Conservation (phyloP, 2,888 invertebrate species). For the Crematogaster levior region DNA sequence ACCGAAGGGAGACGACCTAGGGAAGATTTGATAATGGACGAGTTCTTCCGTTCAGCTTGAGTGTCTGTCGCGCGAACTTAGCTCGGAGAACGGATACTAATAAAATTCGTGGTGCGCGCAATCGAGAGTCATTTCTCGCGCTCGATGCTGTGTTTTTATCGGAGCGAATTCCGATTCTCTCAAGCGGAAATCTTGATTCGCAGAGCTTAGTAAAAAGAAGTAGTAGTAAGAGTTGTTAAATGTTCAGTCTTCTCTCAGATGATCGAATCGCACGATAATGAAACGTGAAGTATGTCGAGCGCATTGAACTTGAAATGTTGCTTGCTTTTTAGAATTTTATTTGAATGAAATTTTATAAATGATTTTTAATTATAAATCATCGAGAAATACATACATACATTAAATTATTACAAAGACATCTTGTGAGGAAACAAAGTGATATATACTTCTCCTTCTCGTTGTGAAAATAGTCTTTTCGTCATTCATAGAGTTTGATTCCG, state of each 20-base stretch:
- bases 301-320: neutral
- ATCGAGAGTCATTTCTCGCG: neutral
- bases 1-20: constrained; percentile 61
- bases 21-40: constrained; percentile 60
- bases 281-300: neutral
- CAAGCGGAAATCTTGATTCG: neutral
- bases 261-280: neutral
- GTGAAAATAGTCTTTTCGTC: neutral
- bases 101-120: neutral
- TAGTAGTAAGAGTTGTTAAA: neutral
- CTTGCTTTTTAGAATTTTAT: neutral
- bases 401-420: neutral
- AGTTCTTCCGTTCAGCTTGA: constrained; percentile 45
- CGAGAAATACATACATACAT: neutral
- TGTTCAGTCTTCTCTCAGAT: neutral
- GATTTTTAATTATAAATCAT: neutral
- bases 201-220: constrained; percentile 1
- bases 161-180: constrained; percentile 2
- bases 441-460: neutral
- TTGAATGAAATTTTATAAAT: neutral
- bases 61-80: neutral
- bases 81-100: neutral
- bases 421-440: neutral
- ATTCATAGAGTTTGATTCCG: constrained; percentile 24
- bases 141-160: neutral